Evolutionary conservation across 2,888 invertebrate species (phyloP).

Genomic region (Dicranocentrus wangi): DNA sequence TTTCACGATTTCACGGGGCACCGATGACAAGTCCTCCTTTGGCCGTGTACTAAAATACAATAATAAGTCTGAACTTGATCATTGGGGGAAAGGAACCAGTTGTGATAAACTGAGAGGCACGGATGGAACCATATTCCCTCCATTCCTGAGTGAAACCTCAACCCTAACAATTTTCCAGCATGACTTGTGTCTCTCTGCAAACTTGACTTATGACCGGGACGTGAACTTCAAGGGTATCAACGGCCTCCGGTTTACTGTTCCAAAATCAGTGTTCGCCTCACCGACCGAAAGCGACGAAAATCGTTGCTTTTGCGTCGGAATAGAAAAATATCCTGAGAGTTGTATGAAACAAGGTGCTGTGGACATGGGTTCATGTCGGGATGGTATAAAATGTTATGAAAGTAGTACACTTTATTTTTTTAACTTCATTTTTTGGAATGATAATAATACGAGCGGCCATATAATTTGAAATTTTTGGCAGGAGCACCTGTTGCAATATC

Average conservation of each 20-base stretch:
- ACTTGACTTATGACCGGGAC: constrained; percentile 25
- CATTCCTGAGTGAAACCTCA: constrained; percentile 20
- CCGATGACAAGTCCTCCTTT: constrained; percentile 18
- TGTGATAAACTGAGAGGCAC: constrained; percentile 47
- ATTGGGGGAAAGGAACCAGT: background rate
- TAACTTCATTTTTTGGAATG: no score
- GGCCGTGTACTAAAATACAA: constrained; percentile 7
- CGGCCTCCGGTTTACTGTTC: constrained; percentile 39
- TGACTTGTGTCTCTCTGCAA: constrained; percentile 47
- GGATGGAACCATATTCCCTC: constrained; percentile 43
- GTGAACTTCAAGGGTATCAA: constrained; percentile 20
- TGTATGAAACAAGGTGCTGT: constrained; percentile 32
- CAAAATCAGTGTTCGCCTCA: constrained; percentile 38
- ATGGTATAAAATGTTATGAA: no score
- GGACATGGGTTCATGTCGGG: constrained; percentile 41
- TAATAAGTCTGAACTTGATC: background rate
- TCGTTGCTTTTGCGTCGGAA: constrained; percentile 41
- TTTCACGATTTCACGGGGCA: constrained; percentile 61
- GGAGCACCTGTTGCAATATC: constrained; percentile 62
- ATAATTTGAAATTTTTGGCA: no score
- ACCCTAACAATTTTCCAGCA: constrained; percentile 25
- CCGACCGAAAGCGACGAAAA: constrained; percentile 40
- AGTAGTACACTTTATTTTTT: no score
- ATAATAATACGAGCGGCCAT: no score
- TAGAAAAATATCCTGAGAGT: background rate